Evolutionary conservation across 37 sponge, comb jelly and placozoan genomes (phyloP).

Genomic region (Axinella damicornis): DNA sequence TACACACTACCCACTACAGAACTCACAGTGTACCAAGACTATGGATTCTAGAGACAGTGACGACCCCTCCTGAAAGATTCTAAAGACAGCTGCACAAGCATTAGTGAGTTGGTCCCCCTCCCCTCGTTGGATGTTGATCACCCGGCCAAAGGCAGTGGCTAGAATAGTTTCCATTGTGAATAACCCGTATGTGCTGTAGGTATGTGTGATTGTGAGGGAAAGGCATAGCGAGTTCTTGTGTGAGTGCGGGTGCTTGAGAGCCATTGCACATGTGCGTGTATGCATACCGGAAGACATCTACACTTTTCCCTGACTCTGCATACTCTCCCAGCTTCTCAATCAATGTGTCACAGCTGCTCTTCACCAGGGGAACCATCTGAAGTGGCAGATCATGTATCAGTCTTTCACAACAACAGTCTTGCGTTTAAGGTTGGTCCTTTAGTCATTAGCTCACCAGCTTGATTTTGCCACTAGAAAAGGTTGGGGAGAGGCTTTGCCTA

Average conservation of each 20-base stretch:
- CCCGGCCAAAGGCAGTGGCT: slow-evolving; percentile 60
- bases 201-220: no score
- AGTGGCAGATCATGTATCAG: not conserved
- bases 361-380: slow-evolving; percentile 58
- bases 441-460: slow-evolving; percentile 16
- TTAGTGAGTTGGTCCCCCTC: slow-evolving; percentile 41
- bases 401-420: no score
- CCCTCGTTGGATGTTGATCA: slow-evolving; percentile 30
- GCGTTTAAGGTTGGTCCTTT: no score
- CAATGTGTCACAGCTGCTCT: slow-evolving; percentile 24
- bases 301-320: slow-evolving; percentile 36
- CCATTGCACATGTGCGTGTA: no score
- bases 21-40: no score
- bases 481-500: slow-evolving; percentile 44
- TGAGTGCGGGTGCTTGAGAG: no score
- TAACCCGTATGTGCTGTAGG: slow-evolving; percentile 12
- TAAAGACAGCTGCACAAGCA: not conserved
- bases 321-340: slow-evolving; percentile 12
- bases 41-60: no score
- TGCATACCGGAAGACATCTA: slow-evolving; percentile 34
- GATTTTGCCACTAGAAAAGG: slow-evolving; percentile 35
- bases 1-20: not conserved
- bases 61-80: no score
- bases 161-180: slow-evolving; percentile 64
- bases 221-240: no score